A percentile compares a stretch with the other conserved stretches of the same genome.
Evolutionary conservation across 1,140 invertebrate genomes (phyloP).

Genomic region (Sitobion miscanthi): DNA sequence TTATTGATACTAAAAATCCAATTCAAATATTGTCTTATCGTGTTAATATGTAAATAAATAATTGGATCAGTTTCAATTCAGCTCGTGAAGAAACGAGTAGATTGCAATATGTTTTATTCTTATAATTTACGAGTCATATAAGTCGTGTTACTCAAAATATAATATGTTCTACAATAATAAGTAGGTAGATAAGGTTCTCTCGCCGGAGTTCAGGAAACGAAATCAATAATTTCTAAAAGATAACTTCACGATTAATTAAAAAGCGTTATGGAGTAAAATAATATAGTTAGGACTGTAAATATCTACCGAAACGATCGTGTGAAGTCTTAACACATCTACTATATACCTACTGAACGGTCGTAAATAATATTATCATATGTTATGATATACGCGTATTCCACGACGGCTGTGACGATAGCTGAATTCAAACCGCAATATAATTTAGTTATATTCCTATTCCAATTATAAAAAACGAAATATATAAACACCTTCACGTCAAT

Average conservation of each 20-base stretch:
- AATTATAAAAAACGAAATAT: neutral
- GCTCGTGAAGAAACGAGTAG: neutral
- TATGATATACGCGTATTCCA: neutral
- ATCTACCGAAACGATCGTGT: neutral
- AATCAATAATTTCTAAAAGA: neutral
- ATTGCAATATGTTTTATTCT: neutral
- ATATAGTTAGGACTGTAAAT: neutral
- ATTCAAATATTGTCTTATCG: too few species aligned
- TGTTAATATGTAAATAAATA: too few species aligned
- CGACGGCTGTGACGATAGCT: neutral
- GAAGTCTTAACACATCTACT: neutral
- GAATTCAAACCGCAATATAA: neutral
- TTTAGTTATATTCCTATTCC: conserved; percentile 1
- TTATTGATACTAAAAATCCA: too few species aligned
- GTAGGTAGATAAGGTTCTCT: neutral
- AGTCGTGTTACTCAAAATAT: neutral
- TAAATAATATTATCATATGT: neutral
- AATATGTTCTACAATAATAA: too few species aligned
- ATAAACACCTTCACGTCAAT: neutral
- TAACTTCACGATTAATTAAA: neutral
- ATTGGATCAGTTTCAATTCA: too few species aligned
- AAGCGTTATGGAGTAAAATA: neutral
- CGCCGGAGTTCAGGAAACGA: neutral
- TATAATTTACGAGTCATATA: neutral
- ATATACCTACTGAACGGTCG: neutral